Evolutionary conservation across 2,797 vertebrate species (phyloP), one percentile per base, ranked within the genome.

Genomic region (Pristis pectinata): DNA sequence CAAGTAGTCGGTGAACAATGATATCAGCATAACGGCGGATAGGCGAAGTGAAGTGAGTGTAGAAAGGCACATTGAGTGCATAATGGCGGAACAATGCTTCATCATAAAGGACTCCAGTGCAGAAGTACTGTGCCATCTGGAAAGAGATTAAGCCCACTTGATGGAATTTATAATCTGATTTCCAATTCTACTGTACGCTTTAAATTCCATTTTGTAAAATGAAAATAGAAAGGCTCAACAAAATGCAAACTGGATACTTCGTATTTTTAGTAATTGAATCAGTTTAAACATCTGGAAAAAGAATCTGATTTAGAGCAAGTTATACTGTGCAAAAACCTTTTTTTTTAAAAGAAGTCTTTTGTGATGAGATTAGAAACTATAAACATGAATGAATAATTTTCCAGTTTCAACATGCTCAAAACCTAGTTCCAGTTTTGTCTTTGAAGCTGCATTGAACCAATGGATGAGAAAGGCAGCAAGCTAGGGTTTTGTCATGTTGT

Each of bases 31-130:
- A 99, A 95, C 98, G 98, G 94, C 99, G 98, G 97, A 99, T 99
- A 94, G 99, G 98, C 0, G 99, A 99, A 0, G 99, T 99, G 97
- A 99, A 99, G 97, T 99, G 99, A 0, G 99, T 99, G 97, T 99
- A 99, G 95, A 99, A 97, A 0, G 98, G 99, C 95, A 99, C 98
- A 0, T 99, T 99, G 96, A 99, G 98, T 95, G 99, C 99, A 0
- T 99, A 99, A 96, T 99, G 99, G 82, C 95, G 97, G 95, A 98
- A 99, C 3, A 97, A 95, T 13, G 94, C 72, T 95, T 97, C 97
- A 0, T 98, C 96, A 89, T 95, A 85, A 74, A 98, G 95, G 2
- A 85, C 56, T 0, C 98, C 99, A 0, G 98, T 96, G 95, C 98
- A 99, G 97, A 99, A 99, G 96, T 99, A 99, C 94, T 98, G 13